phyloP scores from a whole-genome alignment of 1,140 invertebrate species.

The Drosophila eugracilis region DNA sequence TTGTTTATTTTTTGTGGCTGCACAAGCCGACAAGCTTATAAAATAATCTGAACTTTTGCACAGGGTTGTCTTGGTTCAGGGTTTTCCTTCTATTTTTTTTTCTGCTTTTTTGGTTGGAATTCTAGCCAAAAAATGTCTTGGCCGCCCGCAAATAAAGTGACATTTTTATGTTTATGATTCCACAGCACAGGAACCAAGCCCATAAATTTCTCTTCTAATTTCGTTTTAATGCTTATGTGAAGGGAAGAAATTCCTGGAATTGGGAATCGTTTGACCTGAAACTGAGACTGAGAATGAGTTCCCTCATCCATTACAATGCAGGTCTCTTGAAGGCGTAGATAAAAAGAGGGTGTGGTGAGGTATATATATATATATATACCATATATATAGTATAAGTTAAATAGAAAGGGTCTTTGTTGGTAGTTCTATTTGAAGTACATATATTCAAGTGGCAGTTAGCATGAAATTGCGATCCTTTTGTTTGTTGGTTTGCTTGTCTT shows the following conservation, averaged over 20 bases:
- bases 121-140: not conserved
- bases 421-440: conserved; percentile 33
- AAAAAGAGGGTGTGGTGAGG: conserved; percentile 9
- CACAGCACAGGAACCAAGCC: conserved; percentile 15
- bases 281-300: conserved; percentile 2
- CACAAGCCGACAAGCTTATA: conserved; percentile 6
- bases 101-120: conserved; percentile 2
- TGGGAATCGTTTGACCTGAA: conserved; percentile 20
- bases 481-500: conserved; percentile 36
- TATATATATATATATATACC: conserved; percentile 8
- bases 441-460: conserved; percentile 65
- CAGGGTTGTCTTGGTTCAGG: conserved; percentile 32
- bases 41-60: conserved; percentile 23
- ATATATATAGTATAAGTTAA: not conserved
- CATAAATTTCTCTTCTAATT: conserved; percentile 62
- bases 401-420: conserved; percentile 44
- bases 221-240: conserved; percentile 68
- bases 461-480: conserved; percentile 64
- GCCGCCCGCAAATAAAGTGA: conserved; percentile 29
- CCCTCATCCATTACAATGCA: conserved; percentile 29
- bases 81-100: conserved; percentile 7
- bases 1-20: conserved; percentile 7
- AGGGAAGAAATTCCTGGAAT: conserved; percentile 49
- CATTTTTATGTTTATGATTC: conserved; percentile 26
- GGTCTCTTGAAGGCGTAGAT: conserved; percentile 5